phyloP scores from a whole-genome alignment of 1,140 invertebrate species.

The Trypoxylus dichotomus region DNA sequence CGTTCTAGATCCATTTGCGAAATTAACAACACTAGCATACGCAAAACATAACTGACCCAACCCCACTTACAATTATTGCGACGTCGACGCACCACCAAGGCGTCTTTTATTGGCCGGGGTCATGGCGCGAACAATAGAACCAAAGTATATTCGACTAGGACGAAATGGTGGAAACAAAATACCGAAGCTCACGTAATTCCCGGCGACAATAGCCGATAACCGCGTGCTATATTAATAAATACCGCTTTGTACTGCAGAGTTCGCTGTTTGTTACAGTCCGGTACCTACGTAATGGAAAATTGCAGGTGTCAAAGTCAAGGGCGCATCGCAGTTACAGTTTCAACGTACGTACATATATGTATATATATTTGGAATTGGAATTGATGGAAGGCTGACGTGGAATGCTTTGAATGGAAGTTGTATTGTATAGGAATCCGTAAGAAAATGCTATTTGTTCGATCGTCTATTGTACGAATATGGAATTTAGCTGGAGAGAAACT shows the following conservation, averaged over 20 bases:
- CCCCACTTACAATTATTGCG: neutral
- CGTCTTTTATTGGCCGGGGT: constrained; percentile 1
- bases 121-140: neutral
- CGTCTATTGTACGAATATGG: too few relatives aligned
- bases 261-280: neutral
- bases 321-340: neutral
- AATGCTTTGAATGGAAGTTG: neutral
- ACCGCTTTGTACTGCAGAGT: neutral
- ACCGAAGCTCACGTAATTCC: neutral
- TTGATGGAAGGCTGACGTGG: neutral
- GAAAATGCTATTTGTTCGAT: too few relatives aligned
- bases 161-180: neutral
- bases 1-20: neutral
- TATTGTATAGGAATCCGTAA: neutral
- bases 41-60: neutral
- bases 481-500: too few relatives aligned
- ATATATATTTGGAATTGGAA: neutral
- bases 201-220: neutral
- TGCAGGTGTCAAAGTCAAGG: neutral
- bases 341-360: neutral
- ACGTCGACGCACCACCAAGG: neutral
- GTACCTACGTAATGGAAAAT: neutral
- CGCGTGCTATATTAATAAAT: neutral
- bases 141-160: neutral
- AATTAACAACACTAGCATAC: neutral